Evolutionary conservation across 2,888 invertebrate species (phyloP), one percentile per base, ranked within the genome.

Genomic region (Tipula vernalis): DNA sequence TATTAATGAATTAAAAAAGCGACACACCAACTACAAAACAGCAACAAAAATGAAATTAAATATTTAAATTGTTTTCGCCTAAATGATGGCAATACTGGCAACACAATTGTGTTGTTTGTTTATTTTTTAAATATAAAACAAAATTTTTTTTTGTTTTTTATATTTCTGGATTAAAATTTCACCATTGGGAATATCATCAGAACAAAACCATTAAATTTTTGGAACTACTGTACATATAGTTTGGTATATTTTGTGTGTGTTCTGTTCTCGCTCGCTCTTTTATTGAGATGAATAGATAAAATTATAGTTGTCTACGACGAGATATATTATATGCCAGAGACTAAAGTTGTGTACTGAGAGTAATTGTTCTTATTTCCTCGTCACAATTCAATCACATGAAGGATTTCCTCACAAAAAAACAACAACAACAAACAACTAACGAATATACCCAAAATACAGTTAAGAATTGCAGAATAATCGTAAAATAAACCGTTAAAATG

Each of bases 11-110:
- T 39, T 84, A 84, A 84, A 84, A 84, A 41, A 84, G 36, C 36
- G 41, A 84, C 84, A 84, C 84, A 84, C 39, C 84, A 39, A 84
- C 84, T 39, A 84, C 36, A 28, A 28, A 84, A 84, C 84, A 84
- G 12, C 39, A 41, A 84, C 36, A 39, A 84, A 84, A 84, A 39
- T 39, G n/a, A 84, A 85, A 85, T 85, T 85, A 85, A 85, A 85
- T 85, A 85, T 85, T 85, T 85, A 85, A 85, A 85, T 85, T 42
- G 85, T 85, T 84, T 84, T 85, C 85, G 85, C 85, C 85, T 85
- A 85, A 85, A 85, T 85, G 85, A 85, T 44, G 85, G 85, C 84
- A 84, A 84, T 84, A 13, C 84, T 39, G 39, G n/a, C 71, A 71
- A 71, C 10, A 71, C 71, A 71, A 71, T 71, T 3, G 28, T 12